phyloP scores from a whole-genome alignment of 2,113 vertebrate species.

The Mystacornis crossleyi region DNA sequence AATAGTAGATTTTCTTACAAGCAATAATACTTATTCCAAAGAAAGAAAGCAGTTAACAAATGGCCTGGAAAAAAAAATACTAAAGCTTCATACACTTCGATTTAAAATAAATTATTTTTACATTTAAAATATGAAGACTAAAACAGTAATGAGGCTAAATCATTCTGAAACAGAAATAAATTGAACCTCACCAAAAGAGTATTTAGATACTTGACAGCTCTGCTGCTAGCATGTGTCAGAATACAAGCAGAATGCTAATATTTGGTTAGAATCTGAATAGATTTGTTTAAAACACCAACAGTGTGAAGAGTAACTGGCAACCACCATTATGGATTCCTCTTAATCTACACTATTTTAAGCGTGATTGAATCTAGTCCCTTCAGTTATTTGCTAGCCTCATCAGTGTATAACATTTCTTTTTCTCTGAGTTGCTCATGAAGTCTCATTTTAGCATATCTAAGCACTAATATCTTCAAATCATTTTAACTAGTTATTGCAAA shows the following conservation, averaged over 20 bases:
- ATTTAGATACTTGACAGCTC: slow-evolving; percentile 16
- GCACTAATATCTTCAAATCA: neutral
- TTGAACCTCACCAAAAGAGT: neutral
- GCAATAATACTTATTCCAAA: slow-evolving; percentile 31
- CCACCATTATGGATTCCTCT: neutral
- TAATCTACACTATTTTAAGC: neutral
- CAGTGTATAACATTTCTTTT: neutral
- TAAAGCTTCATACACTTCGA: slow-evolving; percentile 14
- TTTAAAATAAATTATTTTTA: slow-evolving; percentile 59
- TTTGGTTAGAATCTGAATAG: slow-evolving; percentile 20
- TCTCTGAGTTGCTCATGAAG: neutral
- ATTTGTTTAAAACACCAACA: neutral
- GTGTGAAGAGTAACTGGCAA: slow-evolving; percentile 1
- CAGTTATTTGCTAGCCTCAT: neutral
- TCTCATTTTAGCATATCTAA: neutral
- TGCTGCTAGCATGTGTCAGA: neutral
- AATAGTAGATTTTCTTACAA: slow-evolving; percentile 35
- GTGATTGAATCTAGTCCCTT: neutral
- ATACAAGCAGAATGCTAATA: slow-evolving; percentile 13
- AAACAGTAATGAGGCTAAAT: slow-evolving; percentile 8
- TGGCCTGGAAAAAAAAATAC: slow-evolving; percentile 10
- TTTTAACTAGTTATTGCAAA: neutral
- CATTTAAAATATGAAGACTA: slow-evolving; percentile 9
- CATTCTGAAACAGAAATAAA: slow-evolving; percentile 1
- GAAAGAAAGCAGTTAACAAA: slow-evolving; percentile 50